phyloP scores from a whole-genome alignment of 64 coral and sea anemone species.

The Porites australiensis region DNA sequence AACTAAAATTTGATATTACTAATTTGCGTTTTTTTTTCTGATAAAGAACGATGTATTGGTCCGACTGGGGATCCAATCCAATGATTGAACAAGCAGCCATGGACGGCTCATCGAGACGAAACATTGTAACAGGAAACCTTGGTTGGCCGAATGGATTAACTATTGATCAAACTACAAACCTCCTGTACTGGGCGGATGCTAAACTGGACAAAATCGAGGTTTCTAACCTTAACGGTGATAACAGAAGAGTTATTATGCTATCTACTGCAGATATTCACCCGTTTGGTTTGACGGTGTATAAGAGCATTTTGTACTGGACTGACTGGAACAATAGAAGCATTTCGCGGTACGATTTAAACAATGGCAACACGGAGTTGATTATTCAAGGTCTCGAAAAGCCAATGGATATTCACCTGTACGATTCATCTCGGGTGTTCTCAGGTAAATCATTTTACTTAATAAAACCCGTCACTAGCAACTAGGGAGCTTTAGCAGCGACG shows the following conservation, averaged over 20 bases:
- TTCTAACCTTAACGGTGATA: conserved; percentile 17
- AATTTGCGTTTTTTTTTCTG: not conserved
- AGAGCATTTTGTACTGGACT: too few species aligned
- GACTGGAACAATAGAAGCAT: too few species aligned
- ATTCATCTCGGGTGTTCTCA: conserved; percentile 1
- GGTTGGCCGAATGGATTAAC: conserved; percentile 83
- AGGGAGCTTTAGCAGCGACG: too few species aligned
- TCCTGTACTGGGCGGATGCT: conserved; percentile 80
- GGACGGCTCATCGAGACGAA: conserved; percentile 56
- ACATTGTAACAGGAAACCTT: conserved; percentile 69
- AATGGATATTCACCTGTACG: conserved; percentile 63
- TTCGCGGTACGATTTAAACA: too few species aligned
- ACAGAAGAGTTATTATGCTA: not conserved
- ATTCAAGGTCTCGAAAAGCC: too few species aligned
- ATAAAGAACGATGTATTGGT: conserved; percentile 63
- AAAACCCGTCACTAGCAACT: too few species aligned
- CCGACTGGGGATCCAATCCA: conserved; percentile 76
- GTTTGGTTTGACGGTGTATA: conserved; percentile 49
- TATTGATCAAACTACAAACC: conserved; percentile 49
- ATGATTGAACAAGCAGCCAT: conserved; percentile 76
- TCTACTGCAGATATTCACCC: conserved; percentile 49
- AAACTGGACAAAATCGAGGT: conserved; percentile 77
- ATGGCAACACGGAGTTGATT: too few species aligned
- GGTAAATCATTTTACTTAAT: not conserved
- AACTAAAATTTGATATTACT: too few species aligned